phyloP scores from a whole-genome alignment of 1,140 invertebrate species.

The Reticulitermes speratus region DNA sequence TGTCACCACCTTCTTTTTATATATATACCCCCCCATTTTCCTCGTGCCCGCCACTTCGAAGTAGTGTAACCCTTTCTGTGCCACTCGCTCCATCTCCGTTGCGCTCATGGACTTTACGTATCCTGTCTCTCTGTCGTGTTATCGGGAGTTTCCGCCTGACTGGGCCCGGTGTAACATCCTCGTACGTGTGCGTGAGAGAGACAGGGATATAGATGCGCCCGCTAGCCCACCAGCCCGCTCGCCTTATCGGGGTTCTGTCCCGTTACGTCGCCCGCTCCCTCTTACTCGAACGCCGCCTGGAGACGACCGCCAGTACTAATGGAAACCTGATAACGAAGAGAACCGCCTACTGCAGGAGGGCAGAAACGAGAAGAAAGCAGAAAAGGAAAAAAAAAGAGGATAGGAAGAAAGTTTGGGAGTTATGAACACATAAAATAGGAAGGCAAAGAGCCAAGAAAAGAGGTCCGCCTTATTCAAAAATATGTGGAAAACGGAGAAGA shows the following conservation, averaged over 20 bases:
- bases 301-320: conserved; percentile 24
- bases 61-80: neutral
- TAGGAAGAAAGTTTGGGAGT: neutral
- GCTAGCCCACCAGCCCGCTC: neutral
- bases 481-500: neutral
- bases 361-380: neutral
- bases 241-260: neutral
- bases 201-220: too few species aligned
- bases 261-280: neutral
- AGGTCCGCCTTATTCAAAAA: neutral
- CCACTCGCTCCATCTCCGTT: neutral
- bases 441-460: neutral
- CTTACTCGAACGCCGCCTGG: neutral
- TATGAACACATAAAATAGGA: neutral
- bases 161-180: conserved; percentile 21
- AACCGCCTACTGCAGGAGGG: neutral
- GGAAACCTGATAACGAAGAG: conserved; percentile 27
- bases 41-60: neutral
- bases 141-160: conserved; percentile 31
- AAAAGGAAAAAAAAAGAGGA: neutral
- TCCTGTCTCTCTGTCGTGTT: neutral
- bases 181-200: neutral
- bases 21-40: neutral
- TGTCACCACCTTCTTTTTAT: neutral
- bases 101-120: neutral